phyloP scores from a whole-genome alignment of 2,888 invertebrate species.

The Morpho achilles region DNA sequence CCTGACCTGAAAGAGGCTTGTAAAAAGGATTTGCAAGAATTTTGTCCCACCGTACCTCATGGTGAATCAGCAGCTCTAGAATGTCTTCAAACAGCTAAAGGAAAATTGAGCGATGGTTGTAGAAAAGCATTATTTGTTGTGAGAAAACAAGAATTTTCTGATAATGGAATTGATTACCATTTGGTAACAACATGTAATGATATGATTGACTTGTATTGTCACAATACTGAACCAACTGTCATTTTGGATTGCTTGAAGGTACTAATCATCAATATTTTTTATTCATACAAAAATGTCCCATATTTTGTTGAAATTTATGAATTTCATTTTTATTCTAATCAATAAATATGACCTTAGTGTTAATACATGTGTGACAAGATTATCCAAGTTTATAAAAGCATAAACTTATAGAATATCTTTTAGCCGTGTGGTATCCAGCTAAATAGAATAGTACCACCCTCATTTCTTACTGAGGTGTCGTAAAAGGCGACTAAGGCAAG shows the following conservation, averaged over 20 bases:
- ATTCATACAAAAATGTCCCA: neutral
- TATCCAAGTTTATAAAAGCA: too few species aligned
- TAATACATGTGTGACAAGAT: too few species aligned
- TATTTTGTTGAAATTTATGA: neutral
- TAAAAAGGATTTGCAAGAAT: slow-evolving; percentile 85
- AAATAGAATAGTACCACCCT: too few species aligned
- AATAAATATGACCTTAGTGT: too few species aligned
- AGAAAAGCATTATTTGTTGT: slow-evolving; percentile 90
- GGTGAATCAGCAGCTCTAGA: slow-evolving; percentile 88
- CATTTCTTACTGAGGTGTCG: too few species aligned
- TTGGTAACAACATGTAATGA: slow-evolving; percentile 90
- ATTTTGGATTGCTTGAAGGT: slow-evolving; percentile 89
- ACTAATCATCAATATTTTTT: slow-evolving; percentile 5
- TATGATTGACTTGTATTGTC: slow-evolving; percentile 92
- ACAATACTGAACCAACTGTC: slow-evolving; percentile 82
- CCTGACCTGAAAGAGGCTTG: slow-evolving; percentile 91
- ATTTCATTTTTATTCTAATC: too few species aligned
- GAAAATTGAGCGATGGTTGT: slow-evolving; percentile 83
- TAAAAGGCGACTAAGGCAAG: too few species aligned
- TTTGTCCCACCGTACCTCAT: slow-evolving; percentile 83
- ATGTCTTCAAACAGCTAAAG: slow-evolving; percentile 84
- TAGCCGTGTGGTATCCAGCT: too few species aligned
- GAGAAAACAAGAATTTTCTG: slow-evolving; percentile 90
- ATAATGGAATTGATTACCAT: slow-evolving; percentile 92
- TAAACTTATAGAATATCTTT: too few species aligned